A percentile compares a stretch with the other conserved stretches of the same genome.
Evolutionary conservation across 2,888 invertebrate genomes (phyloP).

Genomic region (Calephelis perditalis): DNA sequence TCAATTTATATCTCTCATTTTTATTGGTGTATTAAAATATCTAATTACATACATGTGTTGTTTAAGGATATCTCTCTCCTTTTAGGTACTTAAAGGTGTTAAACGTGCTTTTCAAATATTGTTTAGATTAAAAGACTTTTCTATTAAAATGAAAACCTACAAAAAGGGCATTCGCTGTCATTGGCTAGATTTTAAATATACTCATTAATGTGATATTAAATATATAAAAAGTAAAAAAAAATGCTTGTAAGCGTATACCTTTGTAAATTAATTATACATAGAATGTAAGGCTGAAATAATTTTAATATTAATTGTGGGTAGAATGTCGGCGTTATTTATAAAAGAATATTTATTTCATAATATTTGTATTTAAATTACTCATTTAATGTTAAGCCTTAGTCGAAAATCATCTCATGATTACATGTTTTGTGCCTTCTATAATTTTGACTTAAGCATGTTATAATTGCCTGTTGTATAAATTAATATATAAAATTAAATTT

Average conservation of each 20-base stretch:
- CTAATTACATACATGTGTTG: neutral
- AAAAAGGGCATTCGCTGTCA: constrained; percentile 52
- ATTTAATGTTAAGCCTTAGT: constrained; percentile 6
- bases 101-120: constrained; percentile 40
- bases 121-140: constrained; percentile 14
- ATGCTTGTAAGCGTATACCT: constrained; percentile 57
- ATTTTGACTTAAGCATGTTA: constrained; percentile 3
- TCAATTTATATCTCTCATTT: constrained; percentile 1
- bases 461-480: neutral
- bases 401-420: constrained; percentile 10
- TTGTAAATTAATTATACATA: constrained; percentile 43
- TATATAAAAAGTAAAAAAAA: constrained; percentile 52
- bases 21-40: neutral
- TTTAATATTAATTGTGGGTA: constrained; percentile 25
- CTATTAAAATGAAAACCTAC: constrained; percentile 39
- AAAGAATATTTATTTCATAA: constrained; percentile 4
- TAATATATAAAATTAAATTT: neutral
- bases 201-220: constrained; percentile 71
- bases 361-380: constrained; percentile 10
- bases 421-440: constrained; percentile 5
- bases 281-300: constrained; percentile 45
- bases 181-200: constrained; percentile 58
- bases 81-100: constrained; percentile 31
- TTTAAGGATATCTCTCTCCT: constrained; percentile 12
- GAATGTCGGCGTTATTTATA: constrained; percentile 20